Evolutionary conservation across 2,888 invertebrate species (phyloP), one percentile per base, ranked within the genome.

Genomic region (Ochropacha duplaris): DNA sequence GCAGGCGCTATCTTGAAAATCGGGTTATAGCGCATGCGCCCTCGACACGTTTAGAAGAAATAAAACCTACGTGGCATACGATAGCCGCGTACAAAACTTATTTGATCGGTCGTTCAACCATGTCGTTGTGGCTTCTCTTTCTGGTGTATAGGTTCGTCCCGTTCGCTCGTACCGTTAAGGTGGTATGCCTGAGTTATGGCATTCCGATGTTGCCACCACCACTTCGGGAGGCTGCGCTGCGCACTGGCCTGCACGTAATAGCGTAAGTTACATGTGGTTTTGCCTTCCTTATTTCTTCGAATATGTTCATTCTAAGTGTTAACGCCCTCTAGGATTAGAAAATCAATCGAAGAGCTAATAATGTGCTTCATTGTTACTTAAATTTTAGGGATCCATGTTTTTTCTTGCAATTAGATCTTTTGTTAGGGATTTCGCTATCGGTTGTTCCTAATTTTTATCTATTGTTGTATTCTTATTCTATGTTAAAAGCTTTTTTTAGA

Each of bases 61-160:
- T 87, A 86, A 86, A 90, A 87, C 87, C 87, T 86, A 87, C 88
- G 84, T 86, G 83, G 87, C 85, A 86, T 87, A 90, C 86, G 86
- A 86, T 80, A 81, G 86, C 83, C 74, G 82, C 83, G 87, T 86
- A 90, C 89, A 87, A 90, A 87, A 90, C 91, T 91, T 90, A 91
- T 92, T 91, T 92, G 92, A 92, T 90, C 90, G 92, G 92, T 91
- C 92, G 90, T 92, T 92, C 91, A 92, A 92, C 92, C 91, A 88
- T 87, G 87, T 85, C 88, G 84, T 71, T 74, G 68, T 67, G 71
- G 68, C 71, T 61, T 84, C 81, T 72, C 80, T 62, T 65, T 88
- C 81, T 63, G 64, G 59, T 78, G 57, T 64, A 76, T 83, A 76
- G 66, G 67, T 69, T 66, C 68, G 75, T 89, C 90, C 74, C 85